Evolutionary conservation across 2,797 vertebrate species (phyloP), one percentile per base, ranked within the genome.

Genomic region (Corythornis leucogaster): DNA sequence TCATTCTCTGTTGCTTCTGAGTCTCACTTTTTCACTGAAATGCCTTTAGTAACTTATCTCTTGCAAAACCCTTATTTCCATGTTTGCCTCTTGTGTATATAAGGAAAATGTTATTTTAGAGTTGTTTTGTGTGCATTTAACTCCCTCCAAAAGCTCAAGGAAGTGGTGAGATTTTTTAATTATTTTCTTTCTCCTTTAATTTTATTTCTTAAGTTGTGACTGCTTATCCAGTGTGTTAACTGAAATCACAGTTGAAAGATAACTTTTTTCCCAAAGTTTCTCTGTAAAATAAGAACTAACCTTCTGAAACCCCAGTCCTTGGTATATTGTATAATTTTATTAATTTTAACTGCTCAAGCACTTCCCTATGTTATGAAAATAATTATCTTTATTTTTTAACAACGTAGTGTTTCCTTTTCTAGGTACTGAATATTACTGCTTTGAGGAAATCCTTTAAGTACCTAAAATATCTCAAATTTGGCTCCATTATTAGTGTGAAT

Each of bases 181-280:
- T 43, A 30, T 92, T 92, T 80, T 87, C 38, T 79, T 91, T 83
- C 8, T 51, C 33, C 22, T 80, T 43, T 33, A 55, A 38, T 81
- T 80, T 87, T 79, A 40, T 88, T 74, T 86, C 54, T 48, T 81
- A 79, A 81, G 51, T 66, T 79, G 46, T 68, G 38, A 45, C 71
- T 80, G 33, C 81, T 89, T 89, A 67, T 81, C 50, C 25, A 53
- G 54, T 43, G 43, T 85, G 62, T 89, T 91, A 92, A 83, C 48
- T 63, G 80, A 91, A 88, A 80, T 67, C 1, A 2, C 25, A 54
- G 31, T 45, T 89, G 53, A 85, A 95, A 92, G 61, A 88, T 95
- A 54, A 82, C 7, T 12, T 89, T 42, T 79, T 90, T 18, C 16
- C 8, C 40, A 69, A 31, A 68, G 12, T 81, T 86, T 80, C 91